Evolutionary conservation across 1,140 invertebrate genomes (phyloP).

Genomic region (Eumaeus atala): DNA sequence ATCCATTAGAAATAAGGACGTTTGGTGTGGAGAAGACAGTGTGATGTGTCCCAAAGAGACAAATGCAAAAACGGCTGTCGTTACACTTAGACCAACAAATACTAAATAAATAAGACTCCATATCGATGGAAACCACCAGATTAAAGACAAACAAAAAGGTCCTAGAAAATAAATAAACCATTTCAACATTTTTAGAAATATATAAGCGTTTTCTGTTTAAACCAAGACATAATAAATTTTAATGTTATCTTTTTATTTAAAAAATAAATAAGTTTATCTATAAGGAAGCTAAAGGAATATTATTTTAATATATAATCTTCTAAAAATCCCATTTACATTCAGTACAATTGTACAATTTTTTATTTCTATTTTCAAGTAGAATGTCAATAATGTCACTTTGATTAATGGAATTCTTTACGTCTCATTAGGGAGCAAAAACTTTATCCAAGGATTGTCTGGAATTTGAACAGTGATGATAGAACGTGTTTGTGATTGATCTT

Average conservation of each 20-base stretch:
- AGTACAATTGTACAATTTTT: too few species aligned
- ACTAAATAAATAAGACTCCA: constrained; percentile 44
- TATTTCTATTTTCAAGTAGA: too few species aligned
- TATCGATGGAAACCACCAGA: constrained; percentile 48
- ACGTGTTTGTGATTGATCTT: too few species aligned
- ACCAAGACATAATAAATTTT: constrained; percentile 7
- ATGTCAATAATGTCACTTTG: too few species aligned
- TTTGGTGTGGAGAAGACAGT: constrained; percentile 68
- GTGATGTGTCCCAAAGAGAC: constrained; percentile 65
- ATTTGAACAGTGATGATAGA: too few species aligned
- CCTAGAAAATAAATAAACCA: constrained; percentile 36
- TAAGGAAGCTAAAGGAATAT: too few species aligned
- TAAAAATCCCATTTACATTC: too few species aligned
- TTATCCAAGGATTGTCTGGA: too few species aligned
- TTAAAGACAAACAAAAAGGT: constrained; percentile 36
- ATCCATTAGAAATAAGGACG: constrained; percentile 57
- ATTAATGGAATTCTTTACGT: too few species aligned
- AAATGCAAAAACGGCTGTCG: constrained; percentile 42
- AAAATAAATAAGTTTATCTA: too few species aligned
- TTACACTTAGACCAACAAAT: constrained; percentile 40
- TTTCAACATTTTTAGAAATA: constrained; percentile 41
- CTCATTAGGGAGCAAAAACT: too few species aligned
- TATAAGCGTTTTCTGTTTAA: constrained; percentile 6
- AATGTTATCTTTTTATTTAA: neutral
- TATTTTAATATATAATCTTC: too few species aligned